These are phyloP conservation scores for Xiphydria camelus DNA, from an alignment of 2,888 invertebrate genomes.

Conservation along the genomic window DNA sequence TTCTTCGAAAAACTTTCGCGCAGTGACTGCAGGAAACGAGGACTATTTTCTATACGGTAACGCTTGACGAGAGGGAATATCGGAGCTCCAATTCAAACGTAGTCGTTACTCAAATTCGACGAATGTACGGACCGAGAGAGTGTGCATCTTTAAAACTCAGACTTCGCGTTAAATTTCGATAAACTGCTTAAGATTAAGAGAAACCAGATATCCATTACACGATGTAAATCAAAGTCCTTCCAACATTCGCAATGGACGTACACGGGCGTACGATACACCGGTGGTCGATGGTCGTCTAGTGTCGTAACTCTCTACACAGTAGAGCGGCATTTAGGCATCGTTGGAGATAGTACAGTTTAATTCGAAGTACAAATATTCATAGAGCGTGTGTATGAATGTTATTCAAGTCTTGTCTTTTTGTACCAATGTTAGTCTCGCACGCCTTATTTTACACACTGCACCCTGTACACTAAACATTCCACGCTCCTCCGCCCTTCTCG, in stretches of 20 bases:
- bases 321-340: constrained; percentile 44
- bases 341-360: constrained; percentile 39
- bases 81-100: not conserved
- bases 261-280: constrained; percentile 16
- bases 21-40: too few species aligned
- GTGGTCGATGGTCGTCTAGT: constrained; percentile 18
- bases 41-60: too few species aligned
- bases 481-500: constrained; percentile 20
- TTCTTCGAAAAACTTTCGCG: too few species aligned
- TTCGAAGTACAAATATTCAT: constrained; percentile 35
- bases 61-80: too few species aligned
- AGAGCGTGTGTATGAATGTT: constrained; percentile 39
- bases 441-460: constrained; percentile 40
- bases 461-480: constrained; percentile 31
- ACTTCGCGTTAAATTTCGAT: not conserved
- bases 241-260: constrained; percentile 23
- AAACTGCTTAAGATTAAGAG: constrained; percentile 2
- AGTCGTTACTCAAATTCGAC: not conserved
- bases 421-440: constrained; percentile 39
- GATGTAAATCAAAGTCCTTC: constrained; percentile 22
- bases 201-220: constrained; percentile 22
- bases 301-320: constrained; percentile 43
- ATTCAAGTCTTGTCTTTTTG: constrained; percentile 45
- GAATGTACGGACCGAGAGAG: not conserved
- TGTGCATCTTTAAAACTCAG: not conserved